Evolutionary conservation across 2,113 vertebrate species (phyloP).

Genomic region (Electrona antarctica): DNA sequence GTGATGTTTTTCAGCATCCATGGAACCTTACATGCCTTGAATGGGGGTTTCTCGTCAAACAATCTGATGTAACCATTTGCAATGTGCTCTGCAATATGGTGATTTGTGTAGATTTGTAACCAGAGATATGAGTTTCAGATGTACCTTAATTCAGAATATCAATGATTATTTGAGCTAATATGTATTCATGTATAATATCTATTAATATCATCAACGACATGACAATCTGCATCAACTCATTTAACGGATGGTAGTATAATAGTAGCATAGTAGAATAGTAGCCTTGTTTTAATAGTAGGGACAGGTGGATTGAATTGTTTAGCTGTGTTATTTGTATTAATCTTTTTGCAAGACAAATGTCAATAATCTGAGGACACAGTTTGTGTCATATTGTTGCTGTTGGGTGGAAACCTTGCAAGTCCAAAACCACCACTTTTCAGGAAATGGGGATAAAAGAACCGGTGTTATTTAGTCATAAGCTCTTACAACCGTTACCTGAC

Average conservation of each 20-base stretch:
- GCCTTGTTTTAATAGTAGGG: neutral
- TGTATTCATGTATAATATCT: slow-evolving; percentile 31
- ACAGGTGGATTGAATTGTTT: neutral
- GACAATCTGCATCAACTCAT: too few species aligned
- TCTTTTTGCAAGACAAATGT: too few species aligned
- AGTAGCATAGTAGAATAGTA: too few species aligned
- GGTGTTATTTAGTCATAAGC: too few species aligned
- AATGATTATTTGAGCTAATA: slow-evolving; percentile 51
- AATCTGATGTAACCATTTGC: slow-evolving; percentile 45
- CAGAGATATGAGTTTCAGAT: slow-evolving; percentile 23
- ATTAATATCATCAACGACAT: too few species aligned
- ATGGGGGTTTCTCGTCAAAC: slow-evolving; percentile 19
- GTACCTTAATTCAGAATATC: slow-evolving; percentile 37
- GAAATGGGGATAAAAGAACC: too few species aligned
- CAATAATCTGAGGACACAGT: too few species aligned
- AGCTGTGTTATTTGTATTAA: neutral
- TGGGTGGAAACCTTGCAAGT: too few species aligned
- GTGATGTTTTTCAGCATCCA: slow-evolving; percentile 1
- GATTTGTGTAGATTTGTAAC: slow-evolving; percentile 4
- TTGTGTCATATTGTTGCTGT: too few species aligned
- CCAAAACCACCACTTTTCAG: too few species aligned
- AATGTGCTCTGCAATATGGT: slow-evolving; percentile 7
- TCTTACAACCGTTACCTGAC: too few species aligned
- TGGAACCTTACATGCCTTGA: slow-evolving; percentile 8
- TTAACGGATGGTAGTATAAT: neutral